These are phyloP conservation scores for Sphaeramia orbicularis DNA, from an alignment of 2,797 vertebrate species.

Conservation along the genomic window DNA sequence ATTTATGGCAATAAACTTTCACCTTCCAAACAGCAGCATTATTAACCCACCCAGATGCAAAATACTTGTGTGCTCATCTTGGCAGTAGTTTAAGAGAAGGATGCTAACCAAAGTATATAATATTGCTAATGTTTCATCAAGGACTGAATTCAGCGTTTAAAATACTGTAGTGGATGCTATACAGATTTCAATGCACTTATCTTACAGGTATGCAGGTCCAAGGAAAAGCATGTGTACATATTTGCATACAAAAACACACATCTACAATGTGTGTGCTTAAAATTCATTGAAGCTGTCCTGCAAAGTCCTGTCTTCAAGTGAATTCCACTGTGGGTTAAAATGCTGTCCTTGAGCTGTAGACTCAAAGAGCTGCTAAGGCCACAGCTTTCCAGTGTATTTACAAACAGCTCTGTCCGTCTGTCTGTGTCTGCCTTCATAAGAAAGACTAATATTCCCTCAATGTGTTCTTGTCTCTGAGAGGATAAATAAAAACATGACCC, in stretches of 20 bases:
- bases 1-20: no score
- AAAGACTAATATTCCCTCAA: slow-evolving; percentile 24
- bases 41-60: no score
- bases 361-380: slow-evolving; percentile 1
- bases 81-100: no score
- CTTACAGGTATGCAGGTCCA: no score
- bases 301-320: slow-evolving; percentile 22
- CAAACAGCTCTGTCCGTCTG: slow-evolving; percentile 24
- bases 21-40: no score
- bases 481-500: slow-evolving; percentile 49
- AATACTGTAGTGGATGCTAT: no score
- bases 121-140: no score
- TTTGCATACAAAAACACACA: slow-evolving; percentile 7
- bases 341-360: slow-evolving; percentile 23
- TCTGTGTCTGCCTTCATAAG: slow-evolving; percentile 29
- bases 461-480: slow-evolving; percentile 16
- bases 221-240: background rate
- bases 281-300: slow-evolving; percentile 37
- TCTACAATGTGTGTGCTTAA: slow-evolving; percentile 34
- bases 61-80: no score
- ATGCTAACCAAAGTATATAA: no score
- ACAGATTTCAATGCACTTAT: no score
- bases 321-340: slow-evolving; percentile 25
- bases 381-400: slow-evolving; percentile 39
- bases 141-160: no score